These are phyloP conservation scores for Prostheceraeus crozeri DNA, from an alignment of 2,888 invertebrate species.

Conservation along the genomic window DNA sequence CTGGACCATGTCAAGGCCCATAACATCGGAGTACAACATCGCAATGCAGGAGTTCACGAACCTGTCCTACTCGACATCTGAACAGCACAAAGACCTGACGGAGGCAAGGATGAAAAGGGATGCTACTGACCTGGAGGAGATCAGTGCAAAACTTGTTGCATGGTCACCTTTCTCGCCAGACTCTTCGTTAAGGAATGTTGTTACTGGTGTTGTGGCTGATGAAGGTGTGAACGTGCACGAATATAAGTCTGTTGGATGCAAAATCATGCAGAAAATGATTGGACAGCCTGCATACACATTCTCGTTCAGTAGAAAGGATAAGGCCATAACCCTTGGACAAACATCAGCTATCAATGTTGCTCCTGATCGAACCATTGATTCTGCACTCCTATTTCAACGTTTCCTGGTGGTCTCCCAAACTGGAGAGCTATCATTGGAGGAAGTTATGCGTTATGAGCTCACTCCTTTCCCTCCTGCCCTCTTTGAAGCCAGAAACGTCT, in stretches of 20 bases:
- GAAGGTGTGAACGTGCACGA: slow-evolving; percentile 37
- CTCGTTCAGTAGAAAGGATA: slow-evolving; percentile 37
- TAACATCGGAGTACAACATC: slow-evolving; percentile 36
- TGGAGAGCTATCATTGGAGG: slow-evolving; percentile 26
- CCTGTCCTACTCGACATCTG: slow-evolving; percentile 33
- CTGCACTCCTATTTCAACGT: slow-evolving; percentile 28
- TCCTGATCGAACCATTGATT: slow-evolving; percentile 34
- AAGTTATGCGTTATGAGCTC: slow-evolving; percentile 21
- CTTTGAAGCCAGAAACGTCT: slow-evolving; percentile 33
- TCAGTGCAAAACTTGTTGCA: slow-evolving; percentile 35
- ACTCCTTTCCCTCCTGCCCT: slow-evolving; percentile 35
- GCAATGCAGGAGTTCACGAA: slow-evolving; percentile 40
- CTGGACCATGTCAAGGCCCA: slow-evolving; percentile 39
- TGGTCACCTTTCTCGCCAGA: slow-evolving; percentile 35
- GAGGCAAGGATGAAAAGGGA: slow-evolving; percentile 38
- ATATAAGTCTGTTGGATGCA: slow-evolving; percentile 34
- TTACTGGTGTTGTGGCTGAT: slow-evolving; percentile 33
- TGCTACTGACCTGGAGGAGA: slow-evolving; percentile 32
- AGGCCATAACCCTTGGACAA: slow-evolving; percentile 31
- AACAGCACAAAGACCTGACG: slow-evolving; percentile 40
- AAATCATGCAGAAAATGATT: slow-evolving; percentile 39
- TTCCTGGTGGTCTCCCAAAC: slow-evolving; percentile 27
- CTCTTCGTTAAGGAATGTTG: slow-evolving; percentile 39
- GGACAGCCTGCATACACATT: slow-evolving; percentile 37
- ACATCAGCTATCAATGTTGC: slow-evolving; percentile 31